Evolutionary conservation across 2,888 invertebrate genomes (phyloP).

Genomic region (Calameuta pallipes): DNA sequence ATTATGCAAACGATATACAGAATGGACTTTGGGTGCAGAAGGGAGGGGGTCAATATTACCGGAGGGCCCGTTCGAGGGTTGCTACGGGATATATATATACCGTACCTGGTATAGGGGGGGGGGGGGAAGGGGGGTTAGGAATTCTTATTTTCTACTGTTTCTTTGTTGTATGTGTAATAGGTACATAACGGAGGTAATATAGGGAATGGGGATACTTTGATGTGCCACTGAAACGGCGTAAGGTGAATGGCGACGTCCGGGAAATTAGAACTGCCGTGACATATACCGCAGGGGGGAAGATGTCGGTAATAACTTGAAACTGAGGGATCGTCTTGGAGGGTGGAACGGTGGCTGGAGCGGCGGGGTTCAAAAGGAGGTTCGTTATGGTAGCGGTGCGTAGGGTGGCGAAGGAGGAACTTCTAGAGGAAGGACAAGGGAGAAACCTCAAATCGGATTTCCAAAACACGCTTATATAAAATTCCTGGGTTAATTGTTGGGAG

Average conservation of each 20-base stretch:
- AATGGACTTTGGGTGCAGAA: neutral
- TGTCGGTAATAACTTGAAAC: neutral
- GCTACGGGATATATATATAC: neutral
- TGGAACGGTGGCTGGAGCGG: constrained; percentile 6
- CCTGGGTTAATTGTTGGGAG: constrained; percentile 15
- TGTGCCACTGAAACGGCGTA: neutral
- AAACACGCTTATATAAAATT: constrained; percentile 41
- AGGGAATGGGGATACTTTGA: neutral
- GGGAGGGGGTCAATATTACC: neutral
- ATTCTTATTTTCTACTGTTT: neutral
- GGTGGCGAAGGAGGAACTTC: neutral
- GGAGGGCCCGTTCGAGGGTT: neutral
- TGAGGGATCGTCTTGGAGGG: constrained; percentile 7
- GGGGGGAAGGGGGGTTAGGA: neutral
- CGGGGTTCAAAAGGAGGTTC: neutral
- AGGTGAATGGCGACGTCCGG: neutral
- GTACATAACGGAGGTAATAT: neutral
- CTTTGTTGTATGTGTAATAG: neutral
- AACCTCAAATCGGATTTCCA: constrained; percentile 47
- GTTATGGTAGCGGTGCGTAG: neutral
- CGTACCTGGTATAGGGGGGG: neutral
- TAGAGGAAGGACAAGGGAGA: constrained; percentile 14
- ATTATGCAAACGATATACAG: constrained; percentile 6
- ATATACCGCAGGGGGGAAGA: neutral
- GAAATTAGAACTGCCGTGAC: neutral